Percentiles rank a stretch among this genome's conserved stretches.
phyloP scores from a whole-genome alignment of 2,797 vertebrate genomes.

The Mormyrops attenuatus region DNA sequence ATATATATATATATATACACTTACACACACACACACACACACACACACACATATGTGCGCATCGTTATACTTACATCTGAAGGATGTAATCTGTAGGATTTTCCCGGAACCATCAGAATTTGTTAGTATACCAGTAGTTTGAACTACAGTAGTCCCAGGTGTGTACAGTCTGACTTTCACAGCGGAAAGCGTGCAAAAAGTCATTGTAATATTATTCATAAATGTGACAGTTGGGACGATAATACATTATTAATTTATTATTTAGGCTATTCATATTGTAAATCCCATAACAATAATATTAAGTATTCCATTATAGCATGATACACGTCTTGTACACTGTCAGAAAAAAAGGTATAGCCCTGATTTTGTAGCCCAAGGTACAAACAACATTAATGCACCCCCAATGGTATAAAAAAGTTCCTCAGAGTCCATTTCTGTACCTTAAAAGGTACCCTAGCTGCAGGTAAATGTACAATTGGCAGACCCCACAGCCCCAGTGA shows the following conservation, averaged over 20 bases:
- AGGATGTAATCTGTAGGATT: too few relatives aligned
- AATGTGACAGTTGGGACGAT: neutral
- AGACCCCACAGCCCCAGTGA: neutral
- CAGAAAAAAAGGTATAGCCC: neutral
- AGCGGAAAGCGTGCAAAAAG: neutral
- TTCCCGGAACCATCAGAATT: too few relatives aligned
- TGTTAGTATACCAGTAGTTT: too few relatives aligned
- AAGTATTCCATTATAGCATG: neutral
- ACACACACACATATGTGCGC: too few relatives aligned
- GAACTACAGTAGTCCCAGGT: too few relatives aligned
- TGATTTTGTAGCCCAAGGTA: neutral
- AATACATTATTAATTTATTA: neutral
- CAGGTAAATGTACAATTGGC: neutral
- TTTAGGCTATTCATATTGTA: neutral
- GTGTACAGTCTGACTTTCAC: too few relatives aligned
- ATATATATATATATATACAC: too few relatives aligned
- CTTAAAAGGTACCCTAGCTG: neutral
- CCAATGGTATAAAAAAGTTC: neutral
- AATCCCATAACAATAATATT: neutral
- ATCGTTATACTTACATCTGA: neutral
- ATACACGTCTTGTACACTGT: neutral
- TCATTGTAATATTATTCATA: neutral
- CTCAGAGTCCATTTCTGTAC: neutral
- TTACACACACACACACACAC: too few relatives aligned
- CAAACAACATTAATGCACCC: neutral